Evolutionary conservation across 2,888 invertebrate species (phyloP).

Genomic region (Tanaodytes sp.): DNA sequence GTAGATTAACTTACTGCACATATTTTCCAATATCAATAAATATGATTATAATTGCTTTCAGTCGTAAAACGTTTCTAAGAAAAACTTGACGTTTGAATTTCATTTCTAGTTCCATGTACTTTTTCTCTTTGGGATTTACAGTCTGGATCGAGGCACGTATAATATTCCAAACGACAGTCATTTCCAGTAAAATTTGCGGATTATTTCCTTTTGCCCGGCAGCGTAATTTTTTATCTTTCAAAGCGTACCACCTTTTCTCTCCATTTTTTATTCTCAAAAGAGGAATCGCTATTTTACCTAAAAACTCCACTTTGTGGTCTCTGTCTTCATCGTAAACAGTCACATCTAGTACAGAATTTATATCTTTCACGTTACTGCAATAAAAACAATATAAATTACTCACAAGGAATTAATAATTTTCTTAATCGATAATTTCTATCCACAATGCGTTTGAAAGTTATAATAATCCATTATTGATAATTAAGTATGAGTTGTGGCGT

Average conservation of each 20-base stretch:
- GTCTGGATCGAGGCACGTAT: constrained; percentile 93
- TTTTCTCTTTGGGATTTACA: constrained; percentile 95
- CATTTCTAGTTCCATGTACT: constrained; percentile 93
- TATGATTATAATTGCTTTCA: constrained; percentile 91
- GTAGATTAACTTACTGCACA: constrained; percentile 82
- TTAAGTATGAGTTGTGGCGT: too few relatives aligned
- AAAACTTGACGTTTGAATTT: constrained; percentile 97
- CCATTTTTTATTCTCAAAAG: constrained; percentile 89
- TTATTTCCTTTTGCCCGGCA: constrained; percentile 92
- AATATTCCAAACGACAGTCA: constrained; percentile 94
- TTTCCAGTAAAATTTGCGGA: constrained; percentile 91
- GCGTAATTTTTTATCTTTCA: constrained; percentile 95
- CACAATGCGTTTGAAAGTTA: too few relatives aligned
- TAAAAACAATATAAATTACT: too few relatives aligned
- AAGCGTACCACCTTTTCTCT: constrained; percentile 94
- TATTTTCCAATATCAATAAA: constrained; percentile 92
- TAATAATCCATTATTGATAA: too few relatives aligned
- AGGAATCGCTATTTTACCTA: constrained; percentile 93
- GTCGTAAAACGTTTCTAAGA: constrained; percentile 91
- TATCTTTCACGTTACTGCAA: constrained; percentile 91
- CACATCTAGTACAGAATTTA: constrained; percentile 93
- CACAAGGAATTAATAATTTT: too few relatives aligned
- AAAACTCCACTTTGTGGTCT: constrained; percentile 97
- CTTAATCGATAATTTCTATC: too few relatives aligned
- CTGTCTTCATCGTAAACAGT: constrained; percentile 98